Evolutionary conservation across 2,797 vertebrate species (phyloP), one percentile per base, ranked within the genome.

Genomic region (Ctenochaetus hawaiiensis): DNA sequence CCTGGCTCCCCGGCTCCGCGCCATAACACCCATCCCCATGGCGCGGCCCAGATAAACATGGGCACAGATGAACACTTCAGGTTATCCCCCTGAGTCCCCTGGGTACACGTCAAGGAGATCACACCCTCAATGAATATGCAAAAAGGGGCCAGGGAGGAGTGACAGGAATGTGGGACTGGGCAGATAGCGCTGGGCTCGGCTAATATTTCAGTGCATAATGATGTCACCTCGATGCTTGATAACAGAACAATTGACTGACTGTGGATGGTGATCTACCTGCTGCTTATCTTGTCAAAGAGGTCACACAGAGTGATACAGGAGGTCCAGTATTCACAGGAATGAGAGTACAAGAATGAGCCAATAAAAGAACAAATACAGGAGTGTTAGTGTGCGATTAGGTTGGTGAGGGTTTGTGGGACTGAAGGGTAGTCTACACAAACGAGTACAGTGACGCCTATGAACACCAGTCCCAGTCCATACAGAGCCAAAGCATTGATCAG

Each of bases 401-500:
- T 26, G 54, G 71, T 66, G 89, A 78, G 72, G 63, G 51, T 37
- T 20, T 1, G 41, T 18, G 39, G 48, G 49, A 3, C 8, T 30
- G 70, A 39, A 51, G 58, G 65, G 20, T 67, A 82, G 87, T 92
- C 91, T 88, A 92, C 90, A 91, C 80, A 91, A 94, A 94, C 43
- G 83, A 95, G 89, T 73, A 41, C 83, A 92, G 86, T 93, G 95
- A 94, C 93, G 94, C 94, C 93, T 92, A 30, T 39, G 68, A 90
- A 92, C 91, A 92, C 58, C 76, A 49, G 82, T 77, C 80, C 83
- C 93, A 95, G 94, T 93, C 93, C 85, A 93, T 89, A 94, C 93
- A 95, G 94, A 95, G 94, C 92, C 93, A 82, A 71, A 76, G 85
- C 92, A 95, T 95, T 93, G 95, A 95, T 95, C 93, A 89, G 82